These are phyloP conservation scores for Takifugu flavidus DNA, from an alignment of 2,113 vertebrate species.

Conservation along the genomic window DNA sequence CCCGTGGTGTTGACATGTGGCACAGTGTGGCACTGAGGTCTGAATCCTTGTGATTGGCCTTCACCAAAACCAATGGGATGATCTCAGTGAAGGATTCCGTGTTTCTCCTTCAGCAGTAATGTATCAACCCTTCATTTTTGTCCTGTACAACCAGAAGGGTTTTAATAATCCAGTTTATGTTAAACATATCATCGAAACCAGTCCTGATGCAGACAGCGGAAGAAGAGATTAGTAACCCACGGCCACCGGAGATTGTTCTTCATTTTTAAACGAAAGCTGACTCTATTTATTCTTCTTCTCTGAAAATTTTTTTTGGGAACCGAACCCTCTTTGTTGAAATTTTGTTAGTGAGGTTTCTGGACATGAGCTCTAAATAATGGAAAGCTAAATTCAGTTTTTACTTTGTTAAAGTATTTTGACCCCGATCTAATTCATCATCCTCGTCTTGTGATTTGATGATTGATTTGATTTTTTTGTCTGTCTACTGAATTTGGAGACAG, in stretches of 20 bases:
- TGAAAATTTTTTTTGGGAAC: too few relatives aligned
- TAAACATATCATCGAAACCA: not conserved
- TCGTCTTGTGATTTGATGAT: too few relatives aligned
- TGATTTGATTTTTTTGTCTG: too few relatives aligned
- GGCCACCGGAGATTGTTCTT: slow-evolving; percentile 34
- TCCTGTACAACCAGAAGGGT: slow-evolving; percentile 3
- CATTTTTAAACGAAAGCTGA: slow-evolving; percentile 55
- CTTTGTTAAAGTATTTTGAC: too few relatives aligned
- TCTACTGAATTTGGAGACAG: too few relatives aligned
- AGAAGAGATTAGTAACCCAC: slow-evolving; percentile 63
- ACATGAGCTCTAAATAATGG: too few relatives aligned
- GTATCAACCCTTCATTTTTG: not conserved
- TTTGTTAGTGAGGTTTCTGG: too few relatives aligned
- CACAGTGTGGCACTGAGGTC: slow-evolving; percentile 35
- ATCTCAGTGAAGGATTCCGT: slow-evolving; percentile 53
- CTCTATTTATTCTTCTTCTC: too few relatives aligned
- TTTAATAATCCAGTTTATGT: too few relatives aligned
- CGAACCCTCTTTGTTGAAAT: too few relatives aligned
- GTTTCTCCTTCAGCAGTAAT: slow-evolving; percentile 44
- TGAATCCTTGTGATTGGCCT: slow-evolving; percentile 56
- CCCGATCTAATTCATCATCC: too few relatives aligned
- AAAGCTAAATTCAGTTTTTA: too few relatives aligned
- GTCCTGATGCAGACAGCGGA: slow-evolving; percentile 14
- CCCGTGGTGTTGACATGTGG: slow-evolving; percentile 59
- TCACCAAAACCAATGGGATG: slow-evolving; percentile 63